Evolutionary conservation across 2,113 vertebrate species (phyloP), one percentile per base, ranked within the genome.

Genomic region (Leucoraja erinaceus): DNA sequence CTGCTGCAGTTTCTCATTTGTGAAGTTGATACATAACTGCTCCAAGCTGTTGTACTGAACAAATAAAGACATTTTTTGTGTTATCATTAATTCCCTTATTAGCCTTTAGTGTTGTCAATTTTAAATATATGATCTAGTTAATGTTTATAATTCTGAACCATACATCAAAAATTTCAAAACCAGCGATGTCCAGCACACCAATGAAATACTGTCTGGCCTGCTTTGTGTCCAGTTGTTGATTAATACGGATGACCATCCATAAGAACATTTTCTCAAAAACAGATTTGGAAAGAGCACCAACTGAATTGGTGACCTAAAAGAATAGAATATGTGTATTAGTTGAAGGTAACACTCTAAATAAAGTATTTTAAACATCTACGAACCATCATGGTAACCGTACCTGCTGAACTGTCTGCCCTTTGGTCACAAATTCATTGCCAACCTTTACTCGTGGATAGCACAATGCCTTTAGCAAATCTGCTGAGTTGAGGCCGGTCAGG

Each of bases 401-500:
- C 94, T 99, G 98, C 94, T 98, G 98, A 93, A 99, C 97, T 93
- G 96, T 97, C 94, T 98, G 98, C 79, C 98, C 97, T 95, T 98
- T 98, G 78, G 98, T 98, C 95, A 98, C 98, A 94, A 97, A 98
- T 93, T 98, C 97, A 2, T 98, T 98, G 92, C 98, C 98, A 0
- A 98, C 98, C 96, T 98, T 98, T 91, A 98, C 97, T 92, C 98
- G 95, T 14, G 98, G 98, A 81, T 97, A 98, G 94, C 97, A 97
- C 66, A 98, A 95, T 94, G 97, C 97, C 95, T 98, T 98, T 93
- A 98, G 96, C 95, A 98, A 96, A 94, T 98, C 97, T 68, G 98
- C 97, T 94, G 97, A 97, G 94, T 99, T 98, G 94, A 98, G 95
- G 77, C 98, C 97, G 97, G 98, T 98, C 94, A 98, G 94, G 94